Base-by-base conservation (phyloP, 1,140 invertebrate species). In the Zaprionus ghesquierei region DNA sequence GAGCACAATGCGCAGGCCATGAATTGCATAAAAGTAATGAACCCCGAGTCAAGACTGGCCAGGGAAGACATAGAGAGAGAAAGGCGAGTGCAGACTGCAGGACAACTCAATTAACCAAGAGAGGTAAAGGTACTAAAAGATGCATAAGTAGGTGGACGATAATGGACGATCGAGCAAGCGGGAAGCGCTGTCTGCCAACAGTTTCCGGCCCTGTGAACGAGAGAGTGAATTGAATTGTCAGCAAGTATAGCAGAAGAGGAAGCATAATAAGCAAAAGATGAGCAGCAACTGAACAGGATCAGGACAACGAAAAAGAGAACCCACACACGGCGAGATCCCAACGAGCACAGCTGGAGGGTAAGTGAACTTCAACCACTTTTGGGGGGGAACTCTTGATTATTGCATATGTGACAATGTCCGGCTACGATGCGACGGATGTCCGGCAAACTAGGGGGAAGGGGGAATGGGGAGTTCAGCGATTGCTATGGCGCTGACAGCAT, bases 1-100 rank as follows among this genome's bases (percentile, higher is more conserved):
- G 71, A 71, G 66, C 33, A 85, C 81, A 81, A 86, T 86, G 82
- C 71, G 71, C 51, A 46, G 75, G 38, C 58, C 71, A 86, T 86
- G 82, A 86, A 87, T 86, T 86, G 82, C 82, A 86, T 86, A 87
- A 86, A 84, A 61, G 64, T 73, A 77, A 73, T 58, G 81, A 74
- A 35, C 59, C 71, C 71, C 66, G 51, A 74, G 33, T 44, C 58
- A 68, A 68, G 51, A 29, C 31, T 25, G 38, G 33, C 12, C 12
- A 12, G 33, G 33, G 33, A 38, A 38, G 33, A n/a, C 9, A 31
- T 10, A 51, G 44, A 46, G n/a, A n/a, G n/a, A 27, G 3, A 41
- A 56, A 33, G 20, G 4, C n/a, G 33, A 41, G 9, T 9, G 31
- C 31, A 31, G 31, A 13, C 31, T 33, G 15, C 5, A 27, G n/a